Percentiles rank a stretch among this genome's conserved stretches.
Evolutionary conservation across 2,113 vertebrate species (phyloP).

Genomic region (Dipodomys stephensi): DNA sequence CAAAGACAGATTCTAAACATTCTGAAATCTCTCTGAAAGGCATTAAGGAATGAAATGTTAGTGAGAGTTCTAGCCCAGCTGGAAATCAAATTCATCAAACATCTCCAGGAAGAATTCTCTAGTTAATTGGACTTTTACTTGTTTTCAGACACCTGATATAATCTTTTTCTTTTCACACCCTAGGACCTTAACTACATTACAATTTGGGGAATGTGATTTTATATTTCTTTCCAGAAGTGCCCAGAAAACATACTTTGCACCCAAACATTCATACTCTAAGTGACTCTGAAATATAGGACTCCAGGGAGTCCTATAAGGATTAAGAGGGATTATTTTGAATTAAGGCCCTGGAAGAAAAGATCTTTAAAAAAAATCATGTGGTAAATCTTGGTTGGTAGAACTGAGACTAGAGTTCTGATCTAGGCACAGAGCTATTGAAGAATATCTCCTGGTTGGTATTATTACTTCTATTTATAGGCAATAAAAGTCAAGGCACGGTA

Average conservation of each 20-base stretch:
- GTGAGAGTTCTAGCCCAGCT: conserved; percentile 4
- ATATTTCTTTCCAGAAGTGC: neutral
- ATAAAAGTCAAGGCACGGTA: neutral
- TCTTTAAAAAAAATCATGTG: neutral
- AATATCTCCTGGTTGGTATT: neutral
- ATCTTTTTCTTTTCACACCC: neutral
- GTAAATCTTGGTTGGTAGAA: neutral
- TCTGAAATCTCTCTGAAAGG: conserved; percentile 50
- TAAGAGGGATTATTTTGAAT: neutral
- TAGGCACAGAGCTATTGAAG: neutral
- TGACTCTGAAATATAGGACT: neutral
- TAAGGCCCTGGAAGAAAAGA: neutral
- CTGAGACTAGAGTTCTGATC: neutral
- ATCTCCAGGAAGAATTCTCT: conserved; percentile 33
- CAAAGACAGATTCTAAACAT: conserved; percentile 55
- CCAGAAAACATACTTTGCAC: neutral
- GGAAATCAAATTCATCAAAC: conserved; percentile 51
- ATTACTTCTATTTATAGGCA: neutral
- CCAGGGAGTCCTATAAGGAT: neutral
- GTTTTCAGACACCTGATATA: conserved; percentile 42
- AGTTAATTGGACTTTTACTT: conserved; percentile 49
- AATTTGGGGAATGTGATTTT: neutral
- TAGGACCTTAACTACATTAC: neutral
- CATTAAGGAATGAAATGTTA: conserved; percentile 34
- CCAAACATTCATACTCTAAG: neutral